Evolutionary conservation across 2,797 vertebrate genomes (phyloP), one percentile per base, ranked within the genome.

Genomic region (Bradypodion ventrale): DNA sequence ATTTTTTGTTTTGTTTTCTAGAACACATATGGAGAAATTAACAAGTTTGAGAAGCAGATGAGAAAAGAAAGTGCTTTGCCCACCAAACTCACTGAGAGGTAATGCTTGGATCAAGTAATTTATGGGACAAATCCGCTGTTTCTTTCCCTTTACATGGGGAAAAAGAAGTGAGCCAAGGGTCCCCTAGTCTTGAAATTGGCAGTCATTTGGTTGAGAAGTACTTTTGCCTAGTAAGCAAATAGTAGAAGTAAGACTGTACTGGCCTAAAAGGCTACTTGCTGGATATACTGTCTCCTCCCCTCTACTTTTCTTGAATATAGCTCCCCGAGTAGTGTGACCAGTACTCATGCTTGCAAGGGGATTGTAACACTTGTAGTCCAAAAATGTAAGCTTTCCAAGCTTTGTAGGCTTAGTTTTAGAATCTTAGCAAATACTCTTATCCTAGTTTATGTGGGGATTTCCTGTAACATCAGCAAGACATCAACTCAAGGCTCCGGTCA

Each of bases 1-100:
- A n/a, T n/a, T n/a, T 91, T 3, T n/a, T n/a, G n/a, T n/a, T 87
- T 89, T 85, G 85, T 91, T 89, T 90, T 94, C 66, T 90, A 99
- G 98, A 95, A 89, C 0, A 95, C 97, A 35, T 96, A 97, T 82
- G 93, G 90, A 88, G 97, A 98, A 88, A 97, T 98, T 82, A 94
- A 94, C 81, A 92, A 95, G 13, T 99, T 99, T 96, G 98, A 99
- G 94, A 94, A 91, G 78, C 96, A 94, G 91, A 83, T 94, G 83
- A 96, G 95, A 89, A 96, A 92, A 93, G 89, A 93, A 62, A 68
- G 83, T 56, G 89, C 89, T 70, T 2, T 75, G 69, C 81, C 84
- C 27, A 40, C 88, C 40, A 87, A 91, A 32, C 85, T 88, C 52
- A 90, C 87, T 86, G 92, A 90, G 84, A 95, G 96, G 96, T 97